These are phyloP conservation scores for Synergus japonicus DNA, from an alignment of 2,888 invertebrate genomes.

Conservation along the genomic window DNA sequence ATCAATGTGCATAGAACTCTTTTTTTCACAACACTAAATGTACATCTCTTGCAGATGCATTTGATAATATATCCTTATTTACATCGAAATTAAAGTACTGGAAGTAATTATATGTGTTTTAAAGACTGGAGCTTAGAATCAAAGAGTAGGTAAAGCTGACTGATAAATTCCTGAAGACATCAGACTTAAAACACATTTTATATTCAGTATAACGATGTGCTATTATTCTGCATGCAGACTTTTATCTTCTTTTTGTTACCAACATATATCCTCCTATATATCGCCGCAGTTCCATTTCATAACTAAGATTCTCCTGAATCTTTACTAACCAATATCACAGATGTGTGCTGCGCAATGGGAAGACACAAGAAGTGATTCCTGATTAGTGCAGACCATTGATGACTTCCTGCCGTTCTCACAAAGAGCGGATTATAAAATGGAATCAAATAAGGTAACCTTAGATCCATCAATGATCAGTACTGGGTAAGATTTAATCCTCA, in stretches of 20 bases:
- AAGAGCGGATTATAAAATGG: neutral
- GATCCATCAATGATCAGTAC: constrained; percentile 11
- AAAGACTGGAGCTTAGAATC: neutral
- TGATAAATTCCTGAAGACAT: neutral
- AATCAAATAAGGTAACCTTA: neutral
- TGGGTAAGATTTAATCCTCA: constrained; percentile 1
- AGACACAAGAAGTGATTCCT: constrained; percentile 70
- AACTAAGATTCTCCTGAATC: neutral
- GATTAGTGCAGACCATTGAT: constrained; percentile 51
- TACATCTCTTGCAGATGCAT: neutral
- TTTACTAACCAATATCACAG: constrained; percentile 57
- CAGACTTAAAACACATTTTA: constrained; percentile 27
- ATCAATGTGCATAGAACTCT: neutral
- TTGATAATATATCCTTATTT: constrained; percentile 1
- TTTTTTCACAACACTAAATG: neutral
- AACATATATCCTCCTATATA: constrained; percentile 8
- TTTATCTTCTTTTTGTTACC: constrained; percentile 13
- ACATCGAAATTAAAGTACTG: neutral
- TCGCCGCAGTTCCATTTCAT: constrained; percentile 5
- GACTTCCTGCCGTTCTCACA: neutral
- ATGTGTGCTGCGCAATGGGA: constrained; percentile 69
- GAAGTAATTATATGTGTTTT: constrained; percentile 7
- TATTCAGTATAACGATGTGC: constrained; percentile 3
- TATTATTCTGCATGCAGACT: neutral
- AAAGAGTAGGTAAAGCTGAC: neutral